Evolutionary conservation across 2,888 invertebrate species (phyloP).

Genomic region (Andrena bucephala): DNA sequence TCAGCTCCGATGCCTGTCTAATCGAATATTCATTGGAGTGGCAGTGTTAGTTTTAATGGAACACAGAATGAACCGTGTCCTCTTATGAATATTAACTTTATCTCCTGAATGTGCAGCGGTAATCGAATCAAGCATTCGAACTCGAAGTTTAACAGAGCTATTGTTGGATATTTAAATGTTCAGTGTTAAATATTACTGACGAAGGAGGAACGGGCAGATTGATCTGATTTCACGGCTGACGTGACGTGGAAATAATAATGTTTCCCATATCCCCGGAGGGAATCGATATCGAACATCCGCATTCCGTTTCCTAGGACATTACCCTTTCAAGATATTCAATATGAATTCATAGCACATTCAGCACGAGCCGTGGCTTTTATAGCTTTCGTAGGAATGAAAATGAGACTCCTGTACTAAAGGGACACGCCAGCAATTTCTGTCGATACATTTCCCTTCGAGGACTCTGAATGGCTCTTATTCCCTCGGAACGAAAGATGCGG

Average conservation of each 20-base stretch:
- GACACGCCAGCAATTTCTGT: conserved; percentile 7
- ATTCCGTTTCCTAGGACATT: conserved; percentile 35
- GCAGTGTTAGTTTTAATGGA: no score
- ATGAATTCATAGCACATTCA: conserved; percentile 43
- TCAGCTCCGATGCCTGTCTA: no score
- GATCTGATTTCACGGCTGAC: not conserved
- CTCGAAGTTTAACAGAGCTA: not conserved
- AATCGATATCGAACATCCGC: conserved; percentile 23
- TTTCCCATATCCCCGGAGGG: not conserved
- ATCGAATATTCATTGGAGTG: no score
- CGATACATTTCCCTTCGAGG: conserved; percentile 8
- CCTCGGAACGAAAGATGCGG: not conserved
- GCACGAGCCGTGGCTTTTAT: conserved; percentile 9
- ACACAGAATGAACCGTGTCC: no score
- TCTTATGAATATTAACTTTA: no score
- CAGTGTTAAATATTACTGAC: not conserved
- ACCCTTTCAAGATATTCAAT: conserved; percentile 45
- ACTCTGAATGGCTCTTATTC: not conserved
- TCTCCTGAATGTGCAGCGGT: no score
- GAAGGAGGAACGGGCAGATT: not conserved
- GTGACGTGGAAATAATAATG: conserved; percentile 8
- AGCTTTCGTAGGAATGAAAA: conserved; percentile 28
- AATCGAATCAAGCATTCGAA: not conserved
- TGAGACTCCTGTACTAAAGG: conserved; percentile 12
- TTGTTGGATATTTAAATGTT: not conserved